Evolutionary conservation across 2,113 vertebrate genomes (phyloP).

Genomic region (Agapornis roseicollis): DNA sequence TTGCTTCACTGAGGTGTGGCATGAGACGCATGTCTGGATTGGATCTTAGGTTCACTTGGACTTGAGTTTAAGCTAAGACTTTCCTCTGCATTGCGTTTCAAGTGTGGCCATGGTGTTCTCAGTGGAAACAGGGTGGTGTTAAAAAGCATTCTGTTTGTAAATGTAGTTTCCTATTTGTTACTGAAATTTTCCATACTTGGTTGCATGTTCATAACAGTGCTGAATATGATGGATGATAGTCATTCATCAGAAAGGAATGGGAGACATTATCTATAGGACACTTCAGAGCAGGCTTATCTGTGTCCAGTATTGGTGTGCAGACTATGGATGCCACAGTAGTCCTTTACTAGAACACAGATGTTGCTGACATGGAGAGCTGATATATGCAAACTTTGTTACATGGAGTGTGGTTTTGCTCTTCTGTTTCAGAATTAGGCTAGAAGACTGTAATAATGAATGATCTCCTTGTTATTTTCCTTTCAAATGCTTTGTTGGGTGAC

Average conservation of each 20-base stretch:
- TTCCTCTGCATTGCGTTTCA: neutral
- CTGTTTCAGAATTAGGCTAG: neutral
- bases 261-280: neutral
- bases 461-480: neutral
- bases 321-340: neutral
- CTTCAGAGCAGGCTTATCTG: neutral
- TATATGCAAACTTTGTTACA: accelerated
- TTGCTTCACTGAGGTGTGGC: neutral
- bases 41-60: neutral
- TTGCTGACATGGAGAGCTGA: neutral
- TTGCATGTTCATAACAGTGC: accelerated
- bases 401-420: neutral
- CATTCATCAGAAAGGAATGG: neutral
- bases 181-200: neutral
- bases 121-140: accelerated
- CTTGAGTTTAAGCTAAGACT: neutral
- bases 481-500: neutral
- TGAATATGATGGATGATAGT: neutral
- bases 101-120: neutral
- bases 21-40: accelerated
- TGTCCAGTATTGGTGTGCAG: neutral
- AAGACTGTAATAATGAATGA: neutral
- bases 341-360: neutral
- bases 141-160: neutral
- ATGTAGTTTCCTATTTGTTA: neutral